Percentiles rank a stretch among this genome's conserved stretches.
Evolutionary conservation across 2,888 invertebrate genomes (phyloP).

Genomic region (Exephanes ischioxanthus): DNA sequence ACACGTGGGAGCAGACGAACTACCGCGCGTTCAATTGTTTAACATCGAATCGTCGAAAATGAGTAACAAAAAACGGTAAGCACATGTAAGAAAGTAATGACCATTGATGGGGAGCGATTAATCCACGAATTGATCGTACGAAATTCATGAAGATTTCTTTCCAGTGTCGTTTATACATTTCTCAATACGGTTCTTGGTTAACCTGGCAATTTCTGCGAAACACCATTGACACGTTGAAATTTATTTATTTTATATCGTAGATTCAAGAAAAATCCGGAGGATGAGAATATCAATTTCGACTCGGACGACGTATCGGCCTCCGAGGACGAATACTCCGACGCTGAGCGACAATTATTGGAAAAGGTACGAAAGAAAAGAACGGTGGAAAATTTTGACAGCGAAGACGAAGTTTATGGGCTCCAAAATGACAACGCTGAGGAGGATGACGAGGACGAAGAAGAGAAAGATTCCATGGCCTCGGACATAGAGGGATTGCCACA

Average conservation of each 20-base stretch:
- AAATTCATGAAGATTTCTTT: not conserved
- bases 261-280: slow-evolving; percentile 48
- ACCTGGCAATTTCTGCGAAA: not conserved
- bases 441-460: slow-evolving; percentile 85
- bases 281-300: slow-evolving; percentile 81
- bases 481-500: slow-evolving; percentile 91
- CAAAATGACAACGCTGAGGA: slow-evolving; percentile 83
- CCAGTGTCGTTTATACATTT: not conserved
- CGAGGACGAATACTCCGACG: slow-evolving; percentile 90
- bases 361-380: slow-evolving; percentile 87
- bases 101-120: not conserved
- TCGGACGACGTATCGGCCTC: slow-evolving; percentile 90
- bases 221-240: not conserved
- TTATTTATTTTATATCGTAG: slow-evolving; percentile 23
- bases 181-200: not conserved
- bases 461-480: slow-evolving; percentile 86
- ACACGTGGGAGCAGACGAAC: slow-evolving; percentile 41
- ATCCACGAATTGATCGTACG: not conserved
- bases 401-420: slow-evolving; percentile 89
- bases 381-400: slow-evolving; percentile 86
- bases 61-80: slow-evolving; percentile 63
- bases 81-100: not conserved
- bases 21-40: slow-evolving; percentile 3
- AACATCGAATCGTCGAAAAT: slow-evolving; percentile 43
- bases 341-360: slow-evolving; percentile 88